These are phyloP conservation scores for Pangasius djambal DNA, from an alignment of 2,797 vertebrate species.

Conservation along the genomic window DNA sequence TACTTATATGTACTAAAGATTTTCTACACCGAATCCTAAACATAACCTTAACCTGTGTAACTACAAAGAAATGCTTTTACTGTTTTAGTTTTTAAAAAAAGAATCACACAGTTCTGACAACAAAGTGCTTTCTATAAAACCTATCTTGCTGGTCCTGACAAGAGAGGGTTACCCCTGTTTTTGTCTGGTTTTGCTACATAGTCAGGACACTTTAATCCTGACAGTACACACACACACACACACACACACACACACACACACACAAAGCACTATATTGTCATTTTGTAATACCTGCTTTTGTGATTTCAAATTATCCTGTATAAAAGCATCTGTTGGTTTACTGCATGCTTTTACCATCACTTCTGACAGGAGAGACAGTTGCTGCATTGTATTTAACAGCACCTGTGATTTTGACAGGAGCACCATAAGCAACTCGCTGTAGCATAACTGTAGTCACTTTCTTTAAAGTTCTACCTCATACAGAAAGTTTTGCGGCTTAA, in stretches of 20 bases:
- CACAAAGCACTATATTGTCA: not conserved
- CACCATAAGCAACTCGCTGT: not conserved
- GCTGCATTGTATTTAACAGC: conserved; percentile 20
- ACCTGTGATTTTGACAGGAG: conserved; percentile 27
- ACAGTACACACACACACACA: not conserved
- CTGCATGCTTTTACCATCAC: conserved; percentile 2
- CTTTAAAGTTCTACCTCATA: not conserved
- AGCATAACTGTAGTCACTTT: not conserved
- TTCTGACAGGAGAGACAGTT: conserved; percentile 10
- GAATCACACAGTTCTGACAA: too few relatives aligned
- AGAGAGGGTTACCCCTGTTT: not conserved
- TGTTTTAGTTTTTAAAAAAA: not conserved
- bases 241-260: not conserved
- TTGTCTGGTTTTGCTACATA: not conserved
- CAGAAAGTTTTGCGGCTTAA: not conserved
- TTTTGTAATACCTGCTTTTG: not conserved
- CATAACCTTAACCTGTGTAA: not conserved
- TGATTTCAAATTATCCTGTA: not conserved
- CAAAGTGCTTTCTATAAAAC: too few relatives aligned
- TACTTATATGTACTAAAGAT: not conserved
- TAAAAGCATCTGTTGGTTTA: conserved; percentile 3
- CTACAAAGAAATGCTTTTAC: not conserved
- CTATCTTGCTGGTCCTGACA: not conserved
- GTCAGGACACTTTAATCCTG: not conserved
- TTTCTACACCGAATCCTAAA: not conserved